Conservation (phyloP, 2,113 vertebrate species). For the Echinops telfairi region DNA sequence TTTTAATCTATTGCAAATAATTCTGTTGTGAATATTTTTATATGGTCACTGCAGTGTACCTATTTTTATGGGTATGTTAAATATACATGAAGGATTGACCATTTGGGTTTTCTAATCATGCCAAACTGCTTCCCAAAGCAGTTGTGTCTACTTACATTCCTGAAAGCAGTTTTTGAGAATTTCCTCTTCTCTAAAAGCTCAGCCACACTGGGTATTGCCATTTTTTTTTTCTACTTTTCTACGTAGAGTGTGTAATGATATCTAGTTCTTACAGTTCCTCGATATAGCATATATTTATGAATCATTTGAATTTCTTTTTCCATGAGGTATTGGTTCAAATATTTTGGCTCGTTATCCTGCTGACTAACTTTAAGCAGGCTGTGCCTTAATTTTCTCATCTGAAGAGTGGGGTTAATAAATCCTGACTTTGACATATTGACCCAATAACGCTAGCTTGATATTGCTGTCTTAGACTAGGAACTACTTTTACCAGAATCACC, state of each 20-base stretch:
- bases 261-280: conserved; percentile 7
- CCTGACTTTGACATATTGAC: background rate
- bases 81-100: background rate
- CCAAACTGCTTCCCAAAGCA: background rate
- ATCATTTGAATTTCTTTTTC: background rate
- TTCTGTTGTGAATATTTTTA: background rate
- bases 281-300: conserved; percentile 23
- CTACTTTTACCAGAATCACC: background rate
- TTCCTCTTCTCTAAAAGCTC: background rate
- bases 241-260: background rate
- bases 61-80: background rate
- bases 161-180: background rate
- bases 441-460: background rate
- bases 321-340: background rate
- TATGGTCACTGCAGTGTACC: background rate
- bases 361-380: background rate
- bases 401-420: background rate
- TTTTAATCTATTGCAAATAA: conserved; percentile 32
- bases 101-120: conserved; percentile 22
- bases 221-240: background rate
- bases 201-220: background rate
- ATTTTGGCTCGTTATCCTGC: background rate
- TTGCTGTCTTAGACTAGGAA: background rate
- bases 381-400: conserved; percentile 25
- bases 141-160: background rate